Conservation (phyloP, 2,113 vertebrate genomes). For the Eurypyga helias region DNA sequence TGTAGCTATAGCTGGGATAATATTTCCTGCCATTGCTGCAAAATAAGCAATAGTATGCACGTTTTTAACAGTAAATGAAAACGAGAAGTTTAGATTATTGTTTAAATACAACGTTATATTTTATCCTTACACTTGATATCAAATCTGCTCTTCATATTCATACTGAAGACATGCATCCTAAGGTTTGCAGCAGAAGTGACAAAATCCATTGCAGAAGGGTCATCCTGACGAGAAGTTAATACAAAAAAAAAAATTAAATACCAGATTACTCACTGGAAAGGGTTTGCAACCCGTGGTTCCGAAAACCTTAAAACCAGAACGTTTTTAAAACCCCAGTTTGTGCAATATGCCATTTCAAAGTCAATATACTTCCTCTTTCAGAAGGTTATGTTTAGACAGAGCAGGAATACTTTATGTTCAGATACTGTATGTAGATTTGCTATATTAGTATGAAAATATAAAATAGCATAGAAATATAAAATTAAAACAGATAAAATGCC, state of each 20-base stretch:
- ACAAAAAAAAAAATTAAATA: background rate
- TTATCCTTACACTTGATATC: slow-evolving; percentile 95
- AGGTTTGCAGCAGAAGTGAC: slow-evolving; percentile 95
- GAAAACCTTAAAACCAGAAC: background rate
- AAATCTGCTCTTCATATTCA: slow-evolving; percentile 98
- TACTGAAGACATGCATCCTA: slow-evolving; percentile 98
- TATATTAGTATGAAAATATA: background rate
- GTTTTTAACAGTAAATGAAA: background rate
- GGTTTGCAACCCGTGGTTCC: background rate
- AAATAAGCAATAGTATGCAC: slow-evolving; percentile 16
- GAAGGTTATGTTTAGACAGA: background rate
- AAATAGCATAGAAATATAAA: too few relatives aligned
- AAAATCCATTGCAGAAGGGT: slow-evolving; percentile 96
- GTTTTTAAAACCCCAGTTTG: background rate
- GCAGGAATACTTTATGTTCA: background rate
- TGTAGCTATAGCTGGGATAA: slow-evolving; percentile 98
- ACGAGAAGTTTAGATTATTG: background rate
- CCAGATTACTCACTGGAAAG: background rate
- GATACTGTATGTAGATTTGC: background rate
- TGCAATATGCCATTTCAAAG: background rate
- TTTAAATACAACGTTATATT: background rate
- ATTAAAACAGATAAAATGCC: background rate
- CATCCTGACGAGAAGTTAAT: slow-evolving; percentile 83
- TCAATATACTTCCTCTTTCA: background rate
- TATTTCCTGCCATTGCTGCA: slow-evolving; percentile 98